These are phyloP conservation scores for Cyclophora albipunctata DNA, from an alignment of 2,888 invertebrate genomes.

Conservation along the genomic window DNA sequence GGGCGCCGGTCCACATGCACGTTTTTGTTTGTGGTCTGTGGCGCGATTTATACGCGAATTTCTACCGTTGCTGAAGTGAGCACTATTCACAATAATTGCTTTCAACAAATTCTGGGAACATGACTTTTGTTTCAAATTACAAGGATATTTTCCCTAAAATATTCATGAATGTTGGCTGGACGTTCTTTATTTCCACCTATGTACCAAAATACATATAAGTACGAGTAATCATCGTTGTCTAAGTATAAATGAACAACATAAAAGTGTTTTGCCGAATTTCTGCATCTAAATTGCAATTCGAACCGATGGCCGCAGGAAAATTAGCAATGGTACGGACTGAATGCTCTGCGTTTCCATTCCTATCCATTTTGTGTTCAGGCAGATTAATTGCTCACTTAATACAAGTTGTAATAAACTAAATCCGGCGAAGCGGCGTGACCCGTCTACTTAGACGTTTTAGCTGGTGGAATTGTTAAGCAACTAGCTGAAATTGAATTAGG, in stretches of 20 bases:
- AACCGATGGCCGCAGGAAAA: no score
- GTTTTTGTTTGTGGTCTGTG: constrained; percentile 76
- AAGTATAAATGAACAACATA: no score
- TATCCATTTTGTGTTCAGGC: constrained; percentile 40
- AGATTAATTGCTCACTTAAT: constrained; percentile 57
- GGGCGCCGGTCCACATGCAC: constrained; percentile 73
- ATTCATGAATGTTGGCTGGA: no score
- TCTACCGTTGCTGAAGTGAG: constrained; percentile 71
- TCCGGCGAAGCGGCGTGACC: constrained; percentile 47
- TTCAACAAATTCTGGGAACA: constrained; percentile 61
- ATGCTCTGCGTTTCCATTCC: constrained; percentile 45
- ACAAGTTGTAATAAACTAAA: constrained; percentile 58
- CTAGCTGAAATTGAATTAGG: constrained; percentile 57
- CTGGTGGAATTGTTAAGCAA: constrained; percentile 53
- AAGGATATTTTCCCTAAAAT: not conserved
- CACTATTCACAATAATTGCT: constrained; percentile 74
- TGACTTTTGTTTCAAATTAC: constrained; percentile 45
- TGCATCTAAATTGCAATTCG: no score
- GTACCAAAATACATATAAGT: no score
- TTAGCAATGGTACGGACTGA: constrained; percentile 24
- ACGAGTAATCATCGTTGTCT: no score
- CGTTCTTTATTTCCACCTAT: no score
- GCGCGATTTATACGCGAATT: constrained; percentile 74
- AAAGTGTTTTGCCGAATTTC: no score
- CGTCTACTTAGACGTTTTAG: constrained; percentile 55